Percentiles rank a stretch among this genome's conserved stretches.
phyloP scores from a whole-genome alignment of 1,140 invertebrate species.

The Hylaeus anthracinus region DNA sequence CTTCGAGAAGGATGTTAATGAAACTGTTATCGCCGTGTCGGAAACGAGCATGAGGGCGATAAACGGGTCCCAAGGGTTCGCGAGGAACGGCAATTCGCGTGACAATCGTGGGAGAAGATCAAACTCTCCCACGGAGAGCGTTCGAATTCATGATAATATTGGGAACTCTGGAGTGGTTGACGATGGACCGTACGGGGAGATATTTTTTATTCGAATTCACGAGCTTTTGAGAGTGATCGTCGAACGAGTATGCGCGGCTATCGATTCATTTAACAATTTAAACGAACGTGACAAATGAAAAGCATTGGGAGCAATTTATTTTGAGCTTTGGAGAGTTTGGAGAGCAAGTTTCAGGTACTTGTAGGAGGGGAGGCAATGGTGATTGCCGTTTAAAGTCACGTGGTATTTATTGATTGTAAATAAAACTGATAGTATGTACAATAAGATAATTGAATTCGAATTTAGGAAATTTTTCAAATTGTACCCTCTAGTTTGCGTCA shows the following conservation, averaged over 20 bases:
- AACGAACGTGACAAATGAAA: slow-evolving; percentile 9
- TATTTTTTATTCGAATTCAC: slow-evolving; percentile 60
- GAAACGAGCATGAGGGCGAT: not conserved
- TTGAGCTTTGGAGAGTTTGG: no score
- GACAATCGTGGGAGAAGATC: not conserved
- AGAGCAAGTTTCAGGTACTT: no score
- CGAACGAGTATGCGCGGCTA: slow-evolving; percentile 38
- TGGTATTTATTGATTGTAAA: no score
- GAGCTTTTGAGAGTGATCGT: slow-evolving; percentile 44
- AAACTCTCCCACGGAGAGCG: not conserved
- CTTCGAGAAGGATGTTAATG: not conserved
- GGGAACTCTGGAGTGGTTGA: not conserved
- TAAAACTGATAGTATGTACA: no score
- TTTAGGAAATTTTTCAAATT: no score
- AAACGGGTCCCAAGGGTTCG: not conserved
- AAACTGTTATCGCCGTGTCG: not conserved
- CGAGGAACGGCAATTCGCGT: not conserved
- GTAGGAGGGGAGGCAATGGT: no score
- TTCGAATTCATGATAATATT: no score
- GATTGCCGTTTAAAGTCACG: no score
- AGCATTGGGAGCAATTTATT: no score
- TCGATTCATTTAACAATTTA: slow-evolving; percentile 60
- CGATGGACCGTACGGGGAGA: slow-evolving; percentile 42
- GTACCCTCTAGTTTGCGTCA: no score
- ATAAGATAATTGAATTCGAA: no score